Evolutionary conservation across 2,797 vertebrate genomes (phyloP).

Genomic region (Macrochelys suwanniensis): DNA sequence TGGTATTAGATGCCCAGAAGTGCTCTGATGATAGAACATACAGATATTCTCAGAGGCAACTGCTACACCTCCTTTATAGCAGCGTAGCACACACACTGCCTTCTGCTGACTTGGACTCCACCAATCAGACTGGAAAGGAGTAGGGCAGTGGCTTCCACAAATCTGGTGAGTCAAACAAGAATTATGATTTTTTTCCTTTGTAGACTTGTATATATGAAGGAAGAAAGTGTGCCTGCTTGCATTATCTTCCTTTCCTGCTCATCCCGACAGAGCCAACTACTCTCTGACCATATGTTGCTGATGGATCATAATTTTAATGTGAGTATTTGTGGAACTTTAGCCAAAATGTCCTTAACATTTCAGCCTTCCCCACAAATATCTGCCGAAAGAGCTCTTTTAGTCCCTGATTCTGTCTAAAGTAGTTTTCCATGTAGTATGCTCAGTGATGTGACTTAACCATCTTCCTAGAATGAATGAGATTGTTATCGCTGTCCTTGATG

Average conservation of each 20-base stretch:
- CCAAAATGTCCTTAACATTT: neutral
- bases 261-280: neutral
- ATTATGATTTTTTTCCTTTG: neutral
- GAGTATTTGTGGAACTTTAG: neutral
- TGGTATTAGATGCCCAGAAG: neutral
- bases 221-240: neutral
- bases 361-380: neutral
- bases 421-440: neutral
- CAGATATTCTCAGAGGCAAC: neutral
- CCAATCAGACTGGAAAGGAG: neutral
- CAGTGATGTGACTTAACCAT: neutral
- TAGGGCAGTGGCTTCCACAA: neutral
- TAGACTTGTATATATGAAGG: neutral
- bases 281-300: neutral
- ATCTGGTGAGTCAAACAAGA: neutral
- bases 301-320: neutral
- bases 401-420: neutral
- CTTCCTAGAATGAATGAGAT: neutral
- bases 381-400: neutral
- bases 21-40: neutral
- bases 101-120: neutral
- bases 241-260: neutral
- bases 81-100: neutral
- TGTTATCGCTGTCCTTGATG: neutral
- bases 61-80: neutral